Conservation (phyloP, 1,140 invertebrate genomes). For the Fragariocoptes setiger region DNA sequence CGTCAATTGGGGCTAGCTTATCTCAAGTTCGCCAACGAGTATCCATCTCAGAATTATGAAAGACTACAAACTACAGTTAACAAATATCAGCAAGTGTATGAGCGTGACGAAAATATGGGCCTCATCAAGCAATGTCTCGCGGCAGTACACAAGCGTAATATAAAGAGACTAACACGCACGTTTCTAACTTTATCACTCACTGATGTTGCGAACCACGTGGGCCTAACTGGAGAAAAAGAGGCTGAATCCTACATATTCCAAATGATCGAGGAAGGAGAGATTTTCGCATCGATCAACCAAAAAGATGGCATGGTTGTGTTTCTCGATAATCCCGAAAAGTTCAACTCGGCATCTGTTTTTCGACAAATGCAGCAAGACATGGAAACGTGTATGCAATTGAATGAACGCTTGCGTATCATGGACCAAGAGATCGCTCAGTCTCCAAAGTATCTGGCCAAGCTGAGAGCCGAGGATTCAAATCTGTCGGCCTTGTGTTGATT, state of each 20-base stretch:
- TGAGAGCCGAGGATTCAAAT: constrained; percentile 13
- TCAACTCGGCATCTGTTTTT: constrained; percentile 54
- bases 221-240: constrained; percentile 41
- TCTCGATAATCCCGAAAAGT: constrained; percentile 77
- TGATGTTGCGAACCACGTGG: constrained; percentile 69
- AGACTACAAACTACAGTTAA: constrained; percentile 28
- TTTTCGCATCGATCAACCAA: constrained; percentile 85
- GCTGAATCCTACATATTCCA: constrained; percentile 77
- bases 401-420: constrained; percentile 57
- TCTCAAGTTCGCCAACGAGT: constrained; percentile 52
- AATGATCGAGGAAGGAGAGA: constrained; percentile 92
- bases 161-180: constrained; percentile 80
- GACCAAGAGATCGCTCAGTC: constrained; percentile 73
- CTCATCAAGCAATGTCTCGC: constrained; percentile 37
- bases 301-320: constrained; percentile 94
- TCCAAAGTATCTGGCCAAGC: constrained; percentile 46
- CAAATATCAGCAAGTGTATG: constrained; percentile 45
- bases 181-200: constrained; percentile 71
- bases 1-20: constrained; percentile 70
- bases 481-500: no score
- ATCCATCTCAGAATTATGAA: constrained; percentile 34
- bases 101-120: constrained; percentile 33
- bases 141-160: constrained; percentile 78
- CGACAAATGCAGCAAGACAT: constrained; percentile 50
- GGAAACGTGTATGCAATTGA: constrained; percentile 46